These are phyloP conservation scores for Brachyptera putata DNA, from an alignment of 2,888 invertebrate species.

Conservation along the genomic window DNA sequence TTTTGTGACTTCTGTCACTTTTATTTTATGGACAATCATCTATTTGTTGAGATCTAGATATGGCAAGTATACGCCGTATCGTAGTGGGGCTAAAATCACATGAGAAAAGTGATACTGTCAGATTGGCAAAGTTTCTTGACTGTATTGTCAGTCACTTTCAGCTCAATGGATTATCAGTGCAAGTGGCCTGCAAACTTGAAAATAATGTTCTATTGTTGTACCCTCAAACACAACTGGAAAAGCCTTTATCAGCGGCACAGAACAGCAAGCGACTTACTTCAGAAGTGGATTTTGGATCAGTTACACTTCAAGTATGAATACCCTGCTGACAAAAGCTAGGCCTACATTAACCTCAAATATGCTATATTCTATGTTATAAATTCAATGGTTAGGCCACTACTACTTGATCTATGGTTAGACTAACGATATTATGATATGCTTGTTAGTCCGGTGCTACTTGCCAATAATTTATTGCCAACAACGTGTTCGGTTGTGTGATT, in stretches of 20 bases:
- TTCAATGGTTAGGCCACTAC: too few relatives aligned
- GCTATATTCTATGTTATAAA: too few relatives aligned
- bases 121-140: conserved; percentile 25
- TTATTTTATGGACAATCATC: not conserved
- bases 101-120: conserved; percentile 20
- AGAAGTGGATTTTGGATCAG: not conserved
- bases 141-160: conserved; percentile 30
- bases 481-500: too few relatives aligned
- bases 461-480: too few relatives aligned
- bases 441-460: too few relatives aligned
- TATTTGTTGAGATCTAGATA: not conserved
- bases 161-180: conserved; percentile 15
- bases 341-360: too few relatives aligned
- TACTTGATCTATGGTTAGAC: too few relatives aligned
- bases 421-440: too few relatives aligned
- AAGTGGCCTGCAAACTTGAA: conserved; percentile 24
- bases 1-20: too few relatives aligned
- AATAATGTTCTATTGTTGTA: conserved; percentile 28
- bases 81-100: conserved; percentile 26
- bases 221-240: not conserved
- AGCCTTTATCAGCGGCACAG: not conserved
- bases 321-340: not conserved
- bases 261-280: not conserved
- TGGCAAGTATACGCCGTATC: conserved; percentile 5
- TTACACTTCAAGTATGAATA: conserved; percentile 24